Conservation (phyloP, 1,140 invertebrate genomes). For the Calephelis virginiensis region DNA sequence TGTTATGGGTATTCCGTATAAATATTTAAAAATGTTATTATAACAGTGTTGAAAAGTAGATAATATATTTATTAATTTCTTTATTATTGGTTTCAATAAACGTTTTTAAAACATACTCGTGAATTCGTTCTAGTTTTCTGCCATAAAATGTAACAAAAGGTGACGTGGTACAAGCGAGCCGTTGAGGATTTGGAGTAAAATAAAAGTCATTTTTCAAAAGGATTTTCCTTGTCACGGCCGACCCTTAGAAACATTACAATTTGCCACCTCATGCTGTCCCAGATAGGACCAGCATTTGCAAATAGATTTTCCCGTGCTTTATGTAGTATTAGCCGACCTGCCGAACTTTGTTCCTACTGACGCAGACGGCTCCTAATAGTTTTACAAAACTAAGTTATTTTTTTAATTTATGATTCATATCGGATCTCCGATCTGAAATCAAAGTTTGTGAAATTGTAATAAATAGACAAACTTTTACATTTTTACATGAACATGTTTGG, state of each 20-base stretch:
- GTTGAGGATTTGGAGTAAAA: constrained; percentile 12
- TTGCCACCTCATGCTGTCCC: constrained; percentile 5
- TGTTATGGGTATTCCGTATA: no score
- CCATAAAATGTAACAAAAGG: constrained; percentile 7
- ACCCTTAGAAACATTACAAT: constrained; percentile 4
- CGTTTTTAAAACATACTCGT: background rate
- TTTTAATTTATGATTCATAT: no score
- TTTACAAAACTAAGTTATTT: no score
- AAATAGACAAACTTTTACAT: no score
- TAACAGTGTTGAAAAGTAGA: no score
- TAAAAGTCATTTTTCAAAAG: constrained; percentile 17
- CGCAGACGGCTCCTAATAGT: no score
- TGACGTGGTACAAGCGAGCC: background rate
- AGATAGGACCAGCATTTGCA: constrained; percentile 6
- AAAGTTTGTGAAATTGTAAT: no score
- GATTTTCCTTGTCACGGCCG: constrained; percentile 7
- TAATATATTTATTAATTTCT: no score
- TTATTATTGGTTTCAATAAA: background rate
- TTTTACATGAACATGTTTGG: no score
- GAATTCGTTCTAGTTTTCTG: background rate
- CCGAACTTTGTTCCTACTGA: no score
- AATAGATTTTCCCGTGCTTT: background rate
- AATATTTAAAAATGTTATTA: no score
- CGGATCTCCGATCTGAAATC: no score
- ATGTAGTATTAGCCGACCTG: background rate